Evolutionary conservation across 2,113 vertebrate species (phyloP).

Genomic region (Passer domesticus): DNA sequence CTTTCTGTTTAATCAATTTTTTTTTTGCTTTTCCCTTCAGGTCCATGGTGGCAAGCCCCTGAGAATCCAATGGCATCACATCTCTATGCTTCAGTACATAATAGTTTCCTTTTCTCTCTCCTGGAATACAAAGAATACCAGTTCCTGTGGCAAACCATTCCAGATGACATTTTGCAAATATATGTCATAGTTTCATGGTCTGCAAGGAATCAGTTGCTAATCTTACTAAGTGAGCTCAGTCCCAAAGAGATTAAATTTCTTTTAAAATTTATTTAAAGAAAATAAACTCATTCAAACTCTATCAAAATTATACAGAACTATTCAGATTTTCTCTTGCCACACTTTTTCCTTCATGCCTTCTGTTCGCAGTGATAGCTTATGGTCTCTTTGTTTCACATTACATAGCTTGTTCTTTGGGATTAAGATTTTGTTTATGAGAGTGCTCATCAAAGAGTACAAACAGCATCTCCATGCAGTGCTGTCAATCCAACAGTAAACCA

Average conservation of each 20-base stretch:
- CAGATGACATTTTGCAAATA: not conserved
- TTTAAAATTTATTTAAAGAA: not conserved
- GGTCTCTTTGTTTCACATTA: not conserved
- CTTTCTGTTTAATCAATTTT: conserved; percentile 1
- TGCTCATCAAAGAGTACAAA: not conserved
- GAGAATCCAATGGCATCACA: not conserved
- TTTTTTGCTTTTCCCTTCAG: not conserved
- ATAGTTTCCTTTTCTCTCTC: not conserved
- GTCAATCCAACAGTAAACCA: not conserved
- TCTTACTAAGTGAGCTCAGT: not conserved
- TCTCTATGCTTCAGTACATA: not conserved
- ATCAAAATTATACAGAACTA: not conserved
- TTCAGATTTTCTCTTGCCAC: not conserved
- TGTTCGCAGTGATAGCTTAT: not conserved
- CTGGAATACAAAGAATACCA: not conserved
- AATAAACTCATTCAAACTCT: not conserved
- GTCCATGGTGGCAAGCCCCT: not conserved
- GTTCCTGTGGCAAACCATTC: not conserved
- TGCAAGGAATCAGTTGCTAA: not conserved
- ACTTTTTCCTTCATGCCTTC: not conserved
- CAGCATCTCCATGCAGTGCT: not conserved
- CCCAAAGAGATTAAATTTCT: not conserved
- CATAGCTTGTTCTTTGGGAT: not conserved
- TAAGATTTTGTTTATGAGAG: not conserved
- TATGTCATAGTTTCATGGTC: not conserved